Evolutionary conservation across 2,797 vertebrate species (phyloP).

Genomic region (Austrolebias charrua): DNA sequence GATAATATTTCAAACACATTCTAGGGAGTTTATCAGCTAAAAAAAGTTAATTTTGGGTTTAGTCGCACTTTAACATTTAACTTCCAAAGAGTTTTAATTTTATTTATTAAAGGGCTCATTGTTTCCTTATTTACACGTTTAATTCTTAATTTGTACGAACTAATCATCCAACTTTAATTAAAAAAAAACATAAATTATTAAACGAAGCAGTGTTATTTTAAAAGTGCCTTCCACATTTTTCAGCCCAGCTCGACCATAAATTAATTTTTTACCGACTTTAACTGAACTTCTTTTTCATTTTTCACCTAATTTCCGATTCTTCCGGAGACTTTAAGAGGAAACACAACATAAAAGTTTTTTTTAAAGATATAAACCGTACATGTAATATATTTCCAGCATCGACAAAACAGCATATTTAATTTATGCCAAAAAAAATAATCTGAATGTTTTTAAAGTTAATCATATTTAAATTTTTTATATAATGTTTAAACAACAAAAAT

Average conservation of each 20-base stretch:
- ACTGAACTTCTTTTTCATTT: conserved; percentile 1
- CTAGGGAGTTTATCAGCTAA: too few relatives aligned
- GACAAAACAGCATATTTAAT: conserved; percentile 77
- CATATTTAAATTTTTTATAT: conserved; percentile 61
- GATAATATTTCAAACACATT: too few relatives aligned
- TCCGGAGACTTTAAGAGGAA: conserved; percentile 36
- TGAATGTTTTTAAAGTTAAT: conserved; percentile 51
- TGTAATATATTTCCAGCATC: conserved; percentile 82
- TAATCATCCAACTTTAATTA: too few relatives aligned
- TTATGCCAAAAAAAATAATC: conserved; percentile 73
- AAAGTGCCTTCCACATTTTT: conserved; percentile 59
- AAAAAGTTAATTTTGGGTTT: too few relatives aligned
- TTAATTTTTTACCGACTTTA: too few relatives aligned
- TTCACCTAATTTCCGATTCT: conserved; percentile 9
- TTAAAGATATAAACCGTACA: conserved; percentile 70
- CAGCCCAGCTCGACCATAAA: conserved; percentile 11
- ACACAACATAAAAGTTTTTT: conserved; percentile 71
- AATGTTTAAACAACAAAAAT: conserved; percentile 62
- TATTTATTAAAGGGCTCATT: conserved; percentile 11
- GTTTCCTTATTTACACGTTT: too few relatives aligned
- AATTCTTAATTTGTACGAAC: too few relatives aligned
- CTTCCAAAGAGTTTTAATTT: not conserved
- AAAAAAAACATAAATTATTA: too few relatives aligned
- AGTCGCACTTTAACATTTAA: not conserved
- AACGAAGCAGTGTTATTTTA: conserved; percentile 20